A percentile compares a stretch with the other conserved stretches of the same genome.
phyloP scores from a whole-genome alignment of 2,797 vertebrate species.

The Mareca penelope region DNA sequence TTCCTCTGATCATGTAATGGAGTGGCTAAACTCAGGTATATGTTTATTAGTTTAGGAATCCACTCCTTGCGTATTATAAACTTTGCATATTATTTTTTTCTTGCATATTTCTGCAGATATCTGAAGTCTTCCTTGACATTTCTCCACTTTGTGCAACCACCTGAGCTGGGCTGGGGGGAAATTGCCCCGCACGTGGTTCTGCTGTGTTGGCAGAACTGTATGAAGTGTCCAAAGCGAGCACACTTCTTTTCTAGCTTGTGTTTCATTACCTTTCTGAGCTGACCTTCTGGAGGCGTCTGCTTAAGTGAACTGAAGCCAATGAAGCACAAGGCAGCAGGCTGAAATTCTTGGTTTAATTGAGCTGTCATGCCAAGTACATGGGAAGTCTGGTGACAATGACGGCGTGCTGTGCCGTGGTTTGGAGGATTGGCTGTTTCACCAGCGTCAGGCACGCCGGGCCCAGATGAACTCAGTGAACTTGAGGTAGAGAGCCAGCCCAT shows the following conservation, averaged over 20 bases:
- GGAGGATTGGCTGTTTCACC: neutral
- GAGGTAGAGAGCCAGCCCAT: neutral
- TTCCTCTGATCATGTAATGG: neutral
- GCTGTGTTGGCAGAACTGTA: neutral
- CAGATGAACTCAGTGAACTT: neutral
- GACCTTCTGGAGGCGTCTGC: neutral
- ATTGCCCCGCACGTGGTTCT: neutral
- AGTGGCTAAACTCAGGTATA: neutral
- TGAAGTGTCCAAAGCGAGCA: neutral
- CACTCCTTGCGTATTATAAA: neutral
- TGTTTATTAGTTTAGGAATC: neutral
- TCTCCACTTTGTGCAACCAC: neutral
- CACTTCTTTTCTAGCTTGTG: neutral
- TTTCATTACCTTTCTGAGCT: neutral
- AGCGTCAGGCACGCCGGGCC: neutral
- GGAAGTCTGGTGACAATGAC: neutral
- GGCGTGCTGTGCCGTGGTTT: neutral
- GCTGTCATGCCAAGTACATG: neutral
- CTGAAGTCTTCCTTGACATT: neutral
- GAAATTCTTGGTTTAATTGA: slow-evolving; percentile 30
- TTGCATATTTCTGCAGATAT: neutral
- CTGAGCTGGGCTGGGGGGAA: neutral
- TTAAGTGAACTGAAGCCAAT: neutral
- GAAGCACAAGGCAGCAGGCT: neutral
- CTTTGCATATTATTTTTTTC: too few species aligned